Evolutionary conservation across 2,888 invertebrate genomes (phyloP), one percentile per base, ranked within the genome.

Genomic region (Drosophila macrothrix): DNA sequence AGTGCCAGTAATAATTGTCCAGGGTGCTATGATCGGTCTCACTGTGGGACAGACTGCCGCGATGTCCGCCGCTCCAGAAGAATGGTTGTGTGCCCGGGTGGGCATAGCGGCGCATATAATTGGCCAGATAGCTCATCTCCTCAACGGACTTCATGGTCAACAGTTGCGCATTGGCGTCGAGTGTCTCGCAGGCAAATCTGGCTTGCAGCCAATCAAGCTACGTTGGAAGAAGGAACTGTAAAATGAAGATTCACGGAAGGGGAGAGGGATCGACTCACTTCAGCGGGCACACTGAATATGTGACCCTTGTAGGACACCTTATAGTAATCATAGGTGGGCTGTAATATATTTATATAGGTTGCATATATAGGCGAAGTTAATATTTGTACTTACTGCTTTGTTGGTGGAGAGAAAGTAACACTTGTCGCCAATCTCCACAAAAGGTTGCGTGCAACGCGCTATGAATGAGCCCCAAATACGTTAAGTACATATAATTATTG

Each of bases 351-450:
- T 33, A 1, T 12, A 33, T 33, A 12, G 4, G 33, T 14, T 46
- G 4, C 22, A 7, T 7, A 7, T 28, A n/a, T 28, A 25, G 9
- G 9, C 2, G 10, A 6, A n/a, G 29, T 19, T 16, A 35, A 35
- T 3, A 7, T 19, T 28, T 43, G 33, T 65, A 77, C 87, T 28
- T 37, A 86, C 86, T 10, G 65, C 59, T 46, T 79, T 83, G 46
- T 81, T 86, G 43, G 79, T 81, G 25, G 86, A 87, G 59, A 87
- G 86, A 52, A 87, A 87, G 33, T 67, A 86, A 29, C 90, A 87
- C 3, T 67, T 75, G 3, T 70, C 56, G 0, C 79, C 84, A 2
- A 87, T 75, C 12, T 71, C 61, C 39, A 87, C 90, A 62, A 86
- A 86, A 10, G 86, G 86, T 16, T 62, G 72, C 3, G 50, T 28